Percentiles rank a stretch among this genome's conserved stretches.
Evolutionary conservation across 1,140 invertebrate genomes (phyloP).

Genomic region (Eupristina koningsbergeri): DNA sequence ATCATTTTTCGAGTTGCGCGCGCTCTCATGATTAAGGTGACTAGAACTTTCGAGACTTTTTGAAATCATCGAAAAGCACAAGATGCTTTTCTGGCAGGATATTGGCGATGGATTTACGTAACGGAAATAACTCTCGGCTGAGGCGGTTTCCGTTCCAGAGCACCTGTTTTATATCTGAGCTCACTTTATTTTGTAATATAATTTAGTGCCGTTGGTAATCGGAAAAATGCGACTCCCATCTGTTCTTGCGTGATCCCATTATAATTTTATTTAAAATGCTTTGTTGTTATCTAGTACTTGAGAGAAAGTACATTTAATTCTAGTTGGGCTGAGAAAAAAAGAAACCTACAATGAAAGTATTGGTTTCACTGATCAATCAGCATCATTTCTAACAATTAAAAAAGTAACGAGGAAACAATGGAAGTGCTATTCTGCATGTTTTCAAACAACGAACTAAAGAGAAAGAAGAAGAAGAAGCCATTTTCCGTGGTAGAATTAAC

Average conservation of each 20-base stretch:
- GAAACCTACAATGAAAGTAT: background rate
- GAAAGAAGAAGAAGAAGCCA: conserved; percentile 25
- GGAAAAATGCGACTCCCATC: background rate
- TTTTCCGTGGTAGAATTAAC: conserved; percentile 22
- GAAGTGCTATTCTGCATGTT: background rate
- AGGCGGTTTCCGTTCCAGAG: background rate
- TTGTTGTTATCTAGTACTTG: background rate
- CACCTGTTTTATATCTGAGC: background rate
- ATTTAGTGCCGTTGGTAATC: background rate
- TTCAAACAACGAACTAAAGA: background rate
- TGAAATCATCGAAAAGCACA: background rate
- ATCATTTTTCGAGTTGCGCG: background rate
- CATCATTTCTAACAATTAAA: background rate
- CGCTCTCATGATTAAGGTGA: background rate
- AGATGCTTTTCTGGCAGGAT: conserved; percentile 17
- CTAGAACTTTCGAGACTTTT: no score
- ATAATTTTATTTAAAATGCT: background rate
- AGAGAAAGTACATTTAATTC: background rate
- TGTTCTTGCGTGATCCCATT: background rate
- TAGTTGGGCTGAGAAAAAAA: background rate
- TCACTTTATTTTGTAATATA: background rate
- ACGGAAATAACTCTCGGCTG: background rate
- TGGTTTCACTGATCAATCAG: background rate
- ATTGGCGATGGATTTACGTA: conserved; percentile 24
- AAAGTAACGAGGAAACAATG: background rate